Evolutionary conservation across 2,888 invertebrate genomes (phyloP), one percentile per base, ranked within the genome.

Genomic region (Eupelmus urozonus): DNA sequence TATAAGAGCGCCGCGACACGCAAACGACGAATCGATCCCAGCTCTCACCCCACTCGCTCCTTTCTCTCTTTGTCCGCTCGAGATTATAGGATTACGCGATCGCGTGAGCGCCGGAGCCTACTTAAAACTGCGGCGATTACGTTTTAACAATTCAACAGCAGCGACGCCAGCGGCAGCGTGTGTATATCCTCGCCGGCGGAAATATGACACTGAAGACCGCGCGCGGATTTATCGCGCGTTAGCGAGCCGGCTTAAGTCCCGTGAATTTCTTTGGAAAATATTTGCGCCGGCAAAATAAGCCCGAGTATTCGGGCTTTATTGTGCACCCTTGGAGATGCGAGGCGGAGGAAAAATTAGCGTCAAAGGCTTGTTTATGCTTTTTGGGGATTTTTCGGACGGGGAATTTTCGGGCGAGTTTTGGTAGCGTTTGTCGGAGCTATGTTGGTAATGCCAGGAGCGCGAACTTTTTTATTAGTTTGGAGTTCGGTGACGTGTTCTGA

Each of bases 101-200:
- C 70, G 70, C 74, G 42, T 66, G 45, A 45, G 60, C 40, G 45
- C 42, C 5, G 34, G 65, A 57, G 62, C 34, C 74, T 59, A 69
- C 69, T 74, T 69, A 74, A 74, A 78, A 65, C 70, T 78, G 51
- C 59, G 70, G 51, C 74, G 65, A 70, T 70, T 74, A 70, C 78
- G 65, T 65, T 78, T 74, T 78, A 70, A 78, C 74, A 74, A 78
- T 78, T 78, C 70, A 63, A 7, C 45, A 25, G 20, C n/a, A 16
- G 7, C 40, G n/a, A 42, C 20, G 29, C 40, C n/a, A n/a, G n/a
- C n/a, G n/a, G 27, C 11, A 20, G 1, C n/a, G 42, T 9, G 23
- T 9, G 7, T 65, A 65, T 34, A n/a, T 29, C 23, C 40, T 42
- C 18, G 42, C 1, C 20, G 20, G 4, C 4, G 34, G 27, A 76